These are phyloP conservation scores for Mesorhabditis spiculigera DNA, from an alignment of 2,888 invertebrate genomes.

Conservation along the genomic window DNA sequence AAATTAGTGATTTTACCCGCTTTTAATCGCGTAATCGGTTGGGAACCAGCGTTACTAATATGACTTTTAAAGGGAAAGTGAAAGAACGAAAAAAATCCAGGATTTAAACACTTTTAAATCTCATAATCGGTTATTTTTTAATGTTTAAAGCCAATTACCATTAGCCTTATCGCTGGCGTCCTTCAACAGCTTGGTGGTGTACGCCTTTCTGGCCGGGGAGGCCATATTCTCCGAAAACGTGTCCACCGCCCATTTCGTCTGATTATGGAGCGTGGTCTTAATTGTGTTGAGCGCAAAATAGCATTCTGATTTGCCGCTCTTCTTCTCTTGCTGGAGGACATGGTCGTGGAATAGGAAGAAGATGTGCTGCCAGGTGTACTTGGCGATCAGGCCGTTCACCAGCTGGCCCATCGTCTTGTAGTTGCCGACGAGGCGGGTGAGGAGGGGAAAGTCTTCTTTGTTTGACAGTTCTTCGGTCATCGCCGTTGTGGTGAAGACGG, in stretches of 20 bases:
- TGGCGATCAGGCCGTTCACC: slow-evolving; percentile 28
- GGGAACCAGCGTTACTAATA: too few relatives aligned
- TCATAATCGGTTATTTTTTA: too few relatives aligned
- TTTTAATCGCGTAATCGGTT: too few relatives aligned
- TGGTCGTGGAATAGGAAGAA: slow-evolving; percentile 61
- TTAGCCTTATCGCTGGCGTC: slow-evolving; percentile 64
- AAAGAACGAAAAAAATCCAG: too few relatives aligned
- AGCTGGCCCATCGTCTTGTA: slow-evolving; percentile 62
- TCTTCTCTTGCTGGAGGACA: slow-evolving; percentile 23
- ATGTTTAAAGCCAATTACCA: too few relatives aligned
- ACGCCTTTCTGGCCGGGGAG: slow-evolving; percentile 65
- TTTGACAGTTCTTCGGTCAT: slow-evolving; percentile 75
- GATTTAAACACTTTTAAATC: too few relatives aligned
- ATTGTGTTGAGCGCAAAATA: slow-evolving; percentile 50
- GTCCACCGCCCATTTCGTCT: slow-evolving; percentile 50
- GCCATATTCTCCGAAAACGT: slow-evolving; percentile 68
- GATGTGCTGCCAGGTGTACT: slow-evolving; percentile 68
- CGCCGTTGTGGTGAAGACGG: slow-evolving; percentile 77
- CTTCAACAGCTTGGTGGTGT: slow-evolving; percentile 66
- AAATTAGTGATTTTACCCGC: too few relatives aligned
- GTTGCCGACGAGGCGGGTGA: slow-evolving; percentile 81
- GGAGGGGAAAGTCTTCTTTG: slow-evolving; percentile 71
- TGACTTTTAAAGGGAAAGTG: too few relatives aligned
- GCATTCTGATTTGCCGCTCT: slow-evolving; percentile 54
- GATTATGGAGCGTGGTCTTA: slow-evolving; percentile 44